phyloP scores from a whole-genome alignment of 1,140 invertebrate genomes.

The Danaus plexippus region DNA sequence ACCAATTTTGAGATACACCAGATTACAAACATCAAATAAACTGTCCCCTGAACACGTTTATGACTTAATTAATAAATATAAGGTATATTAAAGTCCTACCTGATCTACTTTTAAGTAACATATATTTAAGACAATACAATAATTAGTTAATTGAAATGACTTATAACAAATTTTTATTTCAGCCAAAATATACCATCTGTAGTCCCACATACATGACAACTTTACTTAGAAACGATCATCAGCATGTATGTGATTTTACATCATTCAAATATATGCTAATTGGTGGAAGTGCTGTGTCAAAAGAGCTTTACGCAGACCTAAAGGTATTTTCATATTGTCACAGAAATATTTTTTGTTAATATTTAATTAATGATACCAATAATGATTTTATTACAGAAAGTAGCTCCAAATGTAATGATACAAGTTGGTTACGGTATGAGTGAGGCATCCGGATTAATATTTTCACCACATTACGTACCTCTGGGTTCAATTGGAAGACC shows the following conservation, averaged over 20 bases:
- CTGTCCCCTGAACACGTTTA: slow-evolving; percentile 26
- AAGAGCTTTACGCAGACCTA: too few relatives aligned
- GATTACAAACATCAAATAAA: slow-evolving; percentile 23
- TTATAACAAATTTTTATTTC: background rate
- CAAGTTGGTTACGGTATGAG: slow-evolving; percentile 9
- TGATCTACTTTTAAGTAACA: background rate
- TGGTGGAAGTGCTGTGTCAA: background rate
- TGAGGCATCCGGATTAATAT: slow-evolving; percentile 2
- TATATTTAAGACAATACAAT: background rate
- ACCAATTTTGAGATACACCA: slow-evolving; percentile 18
- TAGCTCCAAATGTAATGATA: slow-evolving; percentile 6
- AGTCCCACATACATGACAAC: slow-evolving; percentile 1
- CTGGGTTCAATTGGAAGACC: slow-evolving; percentile 13
- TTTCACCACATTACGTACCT: background rate
- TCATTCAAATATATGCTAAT: slow-evolving; percentile 5
- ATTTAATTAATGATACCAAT: background rate
- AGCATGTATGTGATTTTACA: slow-evolving; percentile 5
- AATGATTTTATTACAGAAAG: slow-evolving; percentile 8
- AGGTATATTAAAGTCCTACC: slow-evolving; percentile 10
- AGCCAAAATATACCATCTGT: slow-evolving; percentile 4
- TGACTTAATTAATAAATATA: slow-evolving; percentile 30
- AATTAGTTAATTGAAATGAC: background rate
- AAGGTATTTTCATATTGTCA: too few relatives aligned
- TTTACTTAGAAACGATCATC: slow-evolving; percentile 1
- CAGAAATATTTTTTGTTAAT: too few relatives aligned